phyloP scores from a whole-genome alignment of 1,140 invertebrate genomes.

The Leucophenga varia region DNA sequence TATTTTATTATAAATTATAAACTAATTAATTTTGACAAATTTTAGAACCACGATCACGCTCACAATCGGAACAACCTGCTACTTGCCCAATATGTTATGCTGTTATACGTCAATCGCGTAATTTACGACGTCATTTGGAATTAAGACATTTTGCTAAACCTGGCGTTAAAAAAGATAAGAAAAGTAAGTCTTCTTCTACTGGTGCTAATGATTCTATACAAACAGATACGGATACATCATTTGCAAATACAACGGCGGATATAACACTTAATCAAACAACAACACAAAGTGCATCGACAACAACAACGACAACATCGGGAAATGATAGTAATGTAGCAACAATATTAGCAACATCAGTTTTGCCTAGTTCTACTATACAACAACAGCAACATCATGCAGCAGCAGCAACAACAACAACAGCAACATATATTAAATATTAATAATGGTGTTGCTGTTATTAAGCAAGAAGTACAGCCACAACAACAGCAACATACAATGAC shows the following conservation, averaged over 20 bases:
- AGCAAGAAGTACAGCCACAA: too few relatives aligned
- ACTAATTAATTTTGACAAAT: background rate
- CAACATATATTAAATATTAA: slow-evolving; percentile 29
- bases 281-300: slow-evolving; percentile 6
- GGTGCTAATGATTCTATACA: slow-evolving; percentile 39
- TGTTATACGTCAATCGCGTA: slow-evolving; percentile 62
- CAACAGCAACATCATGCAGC: slow-evolving; percentile 21
- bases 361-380: slow-evolving; percentile 34
- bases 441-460: too few relatives aligned
- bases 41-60: slow-evolving; percentile 58
- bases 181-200: slow-evolving; percentile 56
- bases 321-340: background rate
- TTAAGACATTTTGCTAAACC: slow-evolving; percentile 55
- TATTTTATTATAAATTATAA: slow-evolving; percentile 1
- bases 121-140: slow-evolving; percentile 61
- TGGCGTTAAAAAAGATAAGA: slow-evolving; percentile 56
- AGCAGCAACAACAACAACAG: slow-evolving; percentile 24
- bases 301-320: slow-evolving; percentile 9
- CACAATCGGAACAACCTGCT: slow-evolving; percentile 65
- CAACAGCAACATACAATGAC: slow-evolving; percentile 34
- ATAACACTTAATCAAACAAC: slow-evolving; percentile 22
- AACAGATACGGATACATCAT: slow-evolving; percentile 26
- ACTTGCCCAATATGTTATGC: slow-evolving; percentile 64
- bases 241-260: slow-evolving; percentile 33
- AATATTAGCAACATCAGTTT: slow-evolving; percentile 21